Evolutionary conservation across 2,797 vertebrate species (phyloP).

Genomic region (Delichon dasypus): DNA sequence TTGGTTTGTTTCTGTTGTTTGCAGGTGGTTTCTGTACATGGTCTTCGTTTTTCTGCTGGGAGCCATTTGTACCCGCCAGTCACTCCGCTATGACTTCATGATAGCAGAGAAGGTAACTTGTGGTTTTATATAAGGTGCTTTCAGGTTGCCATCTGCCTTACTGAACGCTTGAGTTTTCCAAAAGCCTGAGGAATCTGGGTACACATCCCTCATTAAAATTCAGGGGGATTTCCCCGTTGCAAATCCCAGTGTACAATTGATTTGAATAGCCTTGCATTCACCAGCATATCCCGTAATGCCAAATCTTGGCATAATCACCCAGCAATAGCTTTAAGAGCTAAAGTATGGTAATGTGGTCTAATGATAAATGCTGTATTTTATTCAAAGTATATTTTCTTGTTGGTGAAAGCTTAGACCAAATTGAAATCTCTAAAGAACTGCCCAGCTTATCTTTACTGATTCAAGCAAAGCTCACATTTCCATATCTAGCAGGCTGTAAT

Average conservation of each 20-base stretch:
- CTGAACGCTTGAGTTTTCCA: background rate
- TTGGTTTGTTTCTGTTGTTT: conserved; percentile 34
- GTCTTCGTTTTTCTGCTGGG: conserved; percentile 96
- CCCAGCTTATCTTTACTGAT: conserved; percentile 16
- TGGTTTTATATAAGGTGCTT: background rate
- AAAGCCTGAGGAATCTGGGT: background rate
- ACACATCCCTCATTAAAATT: background rate
- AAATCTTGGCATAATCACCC: conserved; percentile 11
- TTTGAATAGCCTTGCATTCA: conserved; percentile 20
- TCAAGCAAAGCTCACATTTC: conserved; percentile 10
- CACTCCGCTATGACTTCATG: conserved; percentile 93
- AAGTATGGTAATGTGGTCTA: conserved; percentile 36
- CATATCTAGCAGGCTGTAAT: background rate
- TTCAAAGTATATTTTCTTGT: background rate
- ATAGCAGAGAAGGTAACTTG: conserved; percentile 96
- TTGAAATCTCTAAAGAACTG: background rate
- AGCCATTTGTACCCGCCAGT: conserved; percentile 91
- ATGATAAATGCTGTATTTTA: conserved; percentile 32
- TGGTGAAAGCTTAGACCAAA: background rate
- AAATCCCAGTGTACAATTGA: background rate
- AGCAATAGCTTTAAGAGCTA: conserved; percentile 22
- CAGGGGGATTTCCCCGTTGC: background rate
- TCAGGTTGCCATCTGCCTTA: background rate
- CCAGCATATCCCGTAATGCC: background rate
- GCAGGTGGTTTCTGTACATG: conserved; percentile 98